Evolutionary conservation across 2,888 invertebrate genomes (phyloP), one percentile per base, ranked within the genome.

Genomic region (Noctua pronuba): DNA sequence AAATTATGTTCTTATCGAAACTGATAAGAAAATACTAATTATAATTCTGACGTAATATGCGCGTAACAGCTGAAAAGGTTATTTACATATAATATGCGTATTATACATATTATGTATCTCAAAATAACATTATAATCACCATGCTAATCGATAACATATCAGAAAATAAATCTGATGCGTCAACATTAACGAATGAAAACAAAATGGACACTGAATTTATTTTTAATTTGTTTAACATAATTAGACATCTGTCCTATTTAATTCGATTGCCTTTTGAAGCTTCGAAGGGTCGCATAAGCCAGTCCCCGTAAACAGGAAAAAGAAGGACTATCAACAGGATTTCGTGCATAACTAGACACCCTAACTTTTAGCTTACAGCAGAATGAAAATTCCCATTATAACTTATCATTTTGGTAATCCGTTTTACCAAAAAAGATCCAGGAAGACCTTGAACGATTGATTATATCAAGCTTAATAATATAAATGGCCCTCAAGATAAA

Each of bases 111-210:
- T 46, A 62, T 38, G 31, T 71, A 41, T 24, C n/a, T 46, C 16
- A 18, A 71, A 83, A 77, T 41, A 60, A 55, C 28, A 77, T 35
- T 35, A 55, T 60, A 41, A 77, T 83, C 60, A 64, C 5, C n/a
- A 38, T 67, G 31, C 13, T 55, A 76, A 71, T 46, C 70, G 77
- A 67, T 64, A 71, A 35, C 35, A 77, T 52, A 83, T 82, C 70
- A 60, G 28, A 69, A 58, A 58, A 16, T 46, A 69, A 82, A 75
- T 76, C 44, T 60, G n/a, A 55, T 44, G 41, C 62, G 31, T 49
- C 77, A 60, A 38, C 13, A n/a, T 41, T 3, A 60, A 41, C 41
- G 16, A n/a, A n/a, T 65, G 65, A 41, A 41, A 65, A 65, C 65
- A 41, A 41, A n/a, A 65, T 41, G 65, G 41, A 41, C 41, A 41